These are phyloP conservation scores for Deroplatys truncata DNA, from an alignment of 2,888 invertebrate genomes.

Conservation along the genomic window DNA sequence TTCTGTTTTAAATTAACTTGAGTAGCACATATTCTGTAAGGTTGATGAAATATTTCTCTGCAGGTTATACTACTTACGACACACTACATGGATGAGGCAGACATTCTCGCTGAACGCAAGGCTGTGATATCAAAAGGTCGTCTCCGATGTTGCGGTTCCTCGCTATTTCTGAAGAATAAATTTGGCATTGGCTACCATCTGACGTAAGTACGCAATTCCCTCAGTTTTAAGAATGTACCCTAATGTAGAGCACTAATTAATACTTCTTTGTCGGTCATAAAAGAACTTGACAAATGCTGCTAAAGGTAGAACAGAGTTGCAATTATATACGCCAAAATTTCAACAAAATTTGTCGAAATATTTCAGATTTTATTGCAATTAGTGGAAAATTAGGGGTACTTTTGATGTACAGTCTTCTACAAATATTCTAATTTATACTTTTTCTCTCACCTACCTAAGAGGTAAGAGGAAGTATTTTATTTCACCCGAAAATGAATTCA, in stretches of 20 bases:
- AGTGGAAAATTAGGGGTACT: no score
- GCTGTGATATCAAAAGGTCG: constrained; percentile 82
- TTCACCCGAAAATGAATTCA: no score
- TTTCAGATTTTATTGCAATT: no score
- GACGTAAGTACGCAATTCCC: constrained; percentile 50
- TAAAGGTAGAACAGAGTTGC: constrained; percentile 87
- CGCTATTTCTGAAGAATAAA: constrained; percentile 79
- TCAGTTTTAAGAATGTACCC: constrained; percentile 39
- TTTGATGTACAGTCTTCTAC: no score
- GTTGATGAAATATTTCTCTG: background rate
- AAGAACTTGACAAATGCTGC: constrained; percentile 55
- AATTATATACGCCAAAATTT: constrained; percentile 65
- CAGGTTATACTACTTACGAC: constrained; percentile 68
- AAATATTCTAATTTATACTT: no score
- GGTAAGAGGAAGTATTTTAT: no score
- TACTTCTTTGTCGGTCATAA: background rate
- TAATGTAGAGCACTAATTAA: no score
- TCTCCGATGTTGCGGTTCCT: constrained; percentile 78
- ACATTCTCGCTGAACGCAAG: constrained; percentile 80
- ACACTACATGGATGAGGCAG: constrained; percentile 89
- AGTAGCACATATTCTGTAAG: background rate
- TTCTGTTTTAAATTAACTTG: no score
- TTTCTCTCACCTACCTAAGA: no score
- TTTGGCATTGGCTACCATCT: constrained; percentile 82
- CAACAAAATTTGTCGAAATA: no score